These are phyloP conservation scores for Papilio aristodemus DNA, from an alignment of 1,140 invertebrate genomes.

Conservation along the genomic window DNA sequence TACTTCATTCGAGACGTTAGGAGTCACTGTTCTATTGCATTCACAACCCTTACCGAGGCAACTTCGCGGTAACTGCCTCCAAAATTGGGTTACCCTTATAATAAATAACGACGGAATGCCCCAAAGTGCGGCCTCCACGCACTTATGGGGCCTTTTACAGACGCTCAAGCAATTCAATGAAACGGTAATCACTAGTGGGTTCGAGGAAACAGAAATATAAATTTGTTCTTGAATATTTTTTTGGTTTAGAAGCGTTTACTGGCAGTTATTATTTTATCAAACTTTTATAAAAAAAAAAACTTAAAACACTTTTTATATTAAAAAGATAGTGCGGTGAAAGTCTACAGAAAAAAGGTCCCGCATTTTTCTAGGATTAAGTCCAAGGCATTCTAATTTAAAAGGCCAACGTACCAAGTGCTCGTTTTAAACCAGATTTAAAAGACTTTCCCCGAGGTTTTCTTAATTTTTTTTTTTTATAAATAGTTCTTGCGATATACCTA, in stretches of 20 bases:
- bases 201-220: not conserved
- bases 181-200: constrained; percentile 2
- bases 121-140: not conserved
- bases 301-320: not conserved
- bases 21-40: constrained; percentile 8
- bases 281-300: not conserved
- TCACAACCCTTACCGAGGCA: not conserved
- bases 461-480: too few species aligned
- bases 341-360: too few species aligned
- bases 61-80: constrained; percentile 6
- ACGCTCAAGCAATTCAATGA: not conserved
- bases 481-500: too few species aligned
- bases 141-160: constrained; percentile 21
- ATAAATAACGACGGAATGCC: constrained; percentile 17
- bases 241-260: not conserved
- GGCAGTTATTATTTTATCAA: not conserved
- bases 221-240: constrained; percentile 3
- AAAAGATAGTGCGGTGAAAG: too few species aligned
- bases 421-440: too few species aligned
- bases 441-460: too few species aligned
- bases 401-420: too few species aligned
- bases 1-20: not conserved
- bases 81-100: constrained; percentile 22
- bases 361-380: too few species aligned
- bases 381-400: too few species aligned